Evolutionary conservation across 2,888 invertebrate species (phyloP).

Genomic region (Pristionchus mayeri): DNA sequence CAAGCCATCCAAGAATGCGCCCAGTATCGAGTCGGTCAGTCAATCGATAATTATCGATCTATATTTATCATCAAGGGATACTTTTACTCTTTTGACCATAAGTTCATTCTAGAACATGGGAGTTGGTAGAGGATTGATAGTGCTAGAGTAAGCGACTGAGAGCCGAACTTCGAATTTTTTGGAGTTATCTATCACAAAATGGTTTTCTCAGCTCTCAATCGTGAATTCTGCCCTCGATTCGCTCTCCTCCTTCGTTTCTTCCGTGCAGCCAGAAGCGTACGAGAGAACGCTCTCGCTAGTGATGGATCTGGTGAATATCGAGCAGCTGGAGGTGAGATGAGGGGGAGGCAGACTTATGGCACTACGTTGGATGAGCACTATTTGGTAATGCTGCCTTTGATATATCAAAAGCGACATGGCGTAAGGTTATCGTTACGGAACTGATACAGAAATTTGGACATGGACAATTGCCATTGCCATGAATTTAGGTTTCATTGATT

Average conservation of each 20-base stretch:
- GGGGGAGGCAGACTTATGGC: too few species aligned
- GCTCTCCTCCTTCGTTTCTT: conserved; percentile 23
- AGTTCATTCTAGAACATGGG: not conserved
- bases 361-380: too few species aligned
- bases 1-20: not conserved
- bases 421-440: too few species aligned
- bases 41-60: too few species aligned
- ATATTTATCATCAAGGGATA: too few species aligned
- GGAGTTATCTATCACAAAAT: not conserved
- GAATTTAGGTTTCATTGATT: too few species aligned
- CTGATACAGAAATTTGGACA: too few species aligned
- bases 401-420: too few species aligned
- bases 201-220: not conserved
- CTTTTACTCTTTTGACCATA: too few species aligned
- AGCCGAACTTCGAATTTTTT: too few species aligned
- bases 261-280: not conserved
- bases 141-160: not conserved
- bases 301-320: conserved; percentile 11
- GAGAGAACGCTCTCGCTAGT: not conserved
- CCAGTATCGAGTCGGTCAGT: conserved; percentile 24
- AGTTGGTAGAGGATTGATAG: not conserved
- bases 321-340: conserved; percentile 5
- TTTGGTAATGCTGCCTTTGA: too few species aligned
- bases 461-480: too few species aligned
- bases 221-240: conserved; percentile 15